Evolutionary conservation across 2,113 vertebrate species (phyloP), one percentile per base, ranked within the genome.

Genomic region (Oxygymnocypris stewartii): DNA sequence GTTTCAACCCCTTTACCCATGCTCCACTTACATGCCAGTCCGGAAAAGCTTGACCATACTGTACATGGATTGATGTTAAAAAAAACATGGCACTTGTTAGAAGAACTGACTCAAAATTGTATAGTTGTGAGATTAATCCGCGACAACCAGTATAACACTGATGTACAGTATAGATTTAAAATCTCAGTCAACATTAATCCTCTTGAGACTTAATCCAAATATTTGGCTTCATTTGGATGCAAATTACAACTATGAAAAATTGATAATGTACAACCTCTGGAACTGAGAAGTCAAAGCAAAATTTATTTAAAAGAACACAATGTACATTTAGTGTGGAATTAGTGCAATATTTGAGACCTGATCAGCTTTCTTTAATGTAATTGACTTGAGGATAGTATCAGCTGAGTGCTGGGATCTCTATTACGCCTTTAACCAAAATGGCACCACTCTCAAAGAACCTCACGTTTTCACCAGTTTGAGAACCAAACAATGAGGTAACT

Each of bases 191-290:
- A 78, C 35, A 79, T 57, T n/a, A 59, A 57, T 79, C 18, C 16
- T 59, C 31, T 57, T 57, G 2, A 23, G 16, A 37, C 28, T 54
- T 78, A 59, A 79, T 31, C 16, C 77, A 79, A 79, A 37, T 57
- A 79, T 57, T 40, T 80, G 35, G 35, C 54, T 61, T 59, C 20
- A 25, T 80, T 61, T 80, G 20, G 35, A 61, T 57, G 18, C 51
- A 80, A 80, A 61, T 63, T 42, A 40, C 37, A 78, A 40, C 11
- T 16, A n/a, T 37, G 16, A 80, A 61, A 63, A n/a, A 63, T 40
- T 8, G 6, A 80, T 80, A 25, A 80, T 80, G 31, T 42, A 59
- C 78, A 79, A 79, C 78, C 35, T 80, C 54, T 61, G 35, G 35
- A 20, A 61, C 54, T 1, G 13, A 80, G 54, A 63, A 42, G 40